Evolutionary conservation across 2,113 vertebrate species (phyloP).

Genomic region (Egretta garzetta): DNA sequence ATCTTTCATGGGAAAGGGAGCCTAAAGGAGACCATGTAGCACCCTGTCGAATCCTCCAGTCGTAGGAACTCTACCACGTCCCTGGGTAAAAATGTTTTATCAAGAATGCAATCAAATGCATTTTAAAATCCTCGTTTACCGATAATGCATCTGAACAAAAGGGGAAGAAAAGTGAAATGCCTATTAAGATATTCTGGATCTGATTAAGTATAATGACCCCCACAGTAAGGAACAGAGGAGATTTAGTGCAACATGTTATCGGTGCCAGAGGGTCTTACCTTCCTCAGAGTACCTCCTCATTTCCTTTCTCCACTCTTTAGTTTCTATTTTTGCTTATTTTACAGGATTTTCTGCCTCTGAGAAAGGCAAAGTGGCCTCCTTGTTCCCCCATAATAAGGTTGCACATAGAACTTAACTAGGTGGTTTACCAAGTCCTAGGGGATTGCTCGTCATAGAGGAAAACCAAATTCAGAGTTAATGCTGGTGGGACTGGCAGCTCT

Average conservation of each 20-base stretch:
- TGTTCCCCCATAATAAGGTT: background rate
- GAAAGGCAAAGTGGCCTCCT: background rate
- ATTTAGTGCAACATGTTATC: background rate
- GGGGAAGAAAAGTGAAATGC: background rate
- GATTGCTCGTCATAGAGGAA: background rate
- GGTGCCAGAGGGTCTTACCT: background rate
- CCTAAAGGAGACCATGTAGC: background rate
- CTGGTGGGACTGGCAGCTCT: background rate
- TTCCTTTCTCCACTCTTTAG: background rate
- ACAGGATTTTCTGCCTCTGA: background rate
- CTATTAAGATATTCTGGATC: background rate
- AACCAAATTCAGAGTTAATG: constrained; percentile 24
- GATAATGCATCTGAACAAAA: background rate
- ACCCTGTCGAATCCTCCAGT: background rate
- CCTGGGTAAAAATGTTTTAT: background rate
- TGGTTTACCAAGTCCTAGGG: background rate
- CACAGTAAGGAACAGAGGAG: background rate
- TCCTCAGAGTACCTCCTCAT: background rate
- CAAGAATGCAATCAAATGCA: background rate
- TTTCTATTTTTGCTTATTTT: background rate
- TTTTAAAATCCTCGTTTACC: background rate
- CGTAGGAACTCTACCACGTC: background rate
- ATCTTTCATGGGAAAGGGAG: background rate
- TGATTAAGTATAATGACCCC: background rate
- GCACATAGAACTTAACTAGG: background rate